Evolutionary conservation across 2,797 vertebrate genomes (phyloP).

Genomic region (Psittacula echo): DNA sequence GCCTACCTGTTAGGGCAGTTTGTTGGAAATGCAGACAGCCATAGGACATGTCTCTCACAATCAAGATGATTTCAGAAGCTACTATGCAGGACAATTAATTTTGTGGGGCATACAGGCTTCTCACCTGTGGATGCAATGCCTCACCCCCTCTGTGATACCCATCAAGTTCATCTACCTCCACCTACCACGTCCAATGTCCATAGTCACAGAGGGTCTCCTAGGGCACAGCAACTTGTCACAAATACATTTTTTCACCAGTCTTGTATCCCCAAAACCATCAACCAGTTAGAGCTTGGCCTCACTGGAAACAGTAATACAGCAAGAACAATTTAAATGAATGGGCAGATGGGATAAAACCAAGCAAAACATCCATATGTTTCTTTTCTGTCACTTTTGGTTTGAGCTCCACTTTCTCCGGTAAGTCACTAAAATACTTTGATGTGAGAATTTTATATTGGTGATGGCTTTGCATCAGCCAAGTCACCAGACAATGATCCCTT

Average conservation of each 20-base stretch:
- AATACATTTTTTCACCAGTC: not conserved
- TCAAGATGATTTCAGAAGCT: not conserved
- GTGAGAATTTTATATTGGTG: conserved; percentile 14
- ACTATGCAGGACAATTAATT: not conserved
- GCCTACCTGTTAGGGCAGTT: not conserved
- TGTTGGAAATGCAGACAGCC: not conserved
- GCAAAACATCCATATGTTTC: conserved; percentile 41
- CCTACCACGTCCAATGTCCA: not conserved
- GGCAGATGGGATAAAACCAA: conserved; percentile 12
- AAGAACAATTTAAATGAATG: not conserved
- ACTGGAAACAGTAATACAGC: not conserved
- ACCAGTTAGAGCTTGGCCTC: not conserved
- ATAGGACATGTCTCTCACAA: not conserved
- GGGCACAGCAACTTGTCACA: not conserved
- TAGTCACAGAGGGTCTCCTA: not conserved
- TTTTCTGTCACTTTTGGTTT: not conserved
- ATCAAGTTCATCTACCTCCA: not conserved
- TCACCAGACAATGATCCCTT: conserved; percentile 43
- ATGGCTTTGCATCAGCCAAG: conserved; percentile 38
- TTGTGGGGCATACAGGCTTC: not conserved
- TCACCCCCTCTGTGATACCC: not conserved
- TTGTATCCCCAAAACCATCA: not conserved
- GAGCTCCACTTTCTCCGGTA: not conserved
- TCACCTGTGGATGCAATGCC: not conserved
- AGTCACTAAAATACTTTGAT: conserved; percentile 28